Base-by-base conservation (phyloP, 2,797 vertebrate genomes). In the Diplodus puntazzo region DNA sequence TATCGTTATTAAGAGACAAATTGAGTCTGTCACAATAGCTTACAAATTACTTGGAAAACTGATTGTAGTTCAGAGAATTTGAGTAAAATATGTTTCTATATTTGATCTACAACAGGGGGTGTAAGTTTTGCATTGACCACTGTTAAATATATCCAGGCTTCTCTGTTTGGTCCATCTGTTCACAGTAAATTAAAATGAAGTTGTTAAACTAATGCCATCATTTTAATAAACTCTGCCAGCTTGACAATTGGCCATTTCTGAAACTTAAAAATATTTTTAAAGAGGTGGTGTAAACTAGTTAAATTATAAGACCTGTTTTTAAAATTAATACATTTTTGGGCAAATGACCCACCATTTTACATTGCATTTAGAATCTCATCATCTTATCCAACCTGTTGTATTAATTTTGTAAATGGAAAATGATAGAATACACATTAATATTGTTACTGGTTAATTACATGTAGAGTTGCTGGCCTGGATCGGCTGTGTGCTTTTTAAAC, bases 211-310 rank as follows among this genome's bases (percentile, higher is more conserved):
- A 21, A 30, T 60, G 17, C 3, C 7, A 69, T 39, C 79, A 58
- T 67, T 65, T 2, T 11, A 81, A 20, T 77, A 11, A 73, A 48
- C 21, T 72, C n/a, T 58, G 10, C 64, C n/a, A n/a, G 8, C 46
- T 66, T 62, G 46, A 60, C 23, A 81, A 57, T 54, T 11, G 61
- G 10, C 17, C 1, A 48, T 88, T 83, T 89, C 17, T 66, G 17
- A 68, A 42, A 61, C 5, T 45, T 61, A 48, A 25, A 75, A 59
- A 68, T 42, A 45, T 71, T 68, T 81, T 81, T 72, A 64, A 43
- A 63, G 21, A 73, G 50, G 72, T 87, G 68, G 77, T 90, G 76
- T 89, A 79, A 64, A 85, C 58, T 81, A 11, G 20, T 60, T 69
- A 5, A 77, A 77, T 53, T 73, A 21, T 72, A 16, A 49, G 5